A percentile compares a stretch with the other conserved stretches of the same genome.
These are phyloP conservation scores for Elaphurus davidianus DNA, from an alignment of 2,113 vertebrate genomes.

Conservation along the genomic window DNA sequence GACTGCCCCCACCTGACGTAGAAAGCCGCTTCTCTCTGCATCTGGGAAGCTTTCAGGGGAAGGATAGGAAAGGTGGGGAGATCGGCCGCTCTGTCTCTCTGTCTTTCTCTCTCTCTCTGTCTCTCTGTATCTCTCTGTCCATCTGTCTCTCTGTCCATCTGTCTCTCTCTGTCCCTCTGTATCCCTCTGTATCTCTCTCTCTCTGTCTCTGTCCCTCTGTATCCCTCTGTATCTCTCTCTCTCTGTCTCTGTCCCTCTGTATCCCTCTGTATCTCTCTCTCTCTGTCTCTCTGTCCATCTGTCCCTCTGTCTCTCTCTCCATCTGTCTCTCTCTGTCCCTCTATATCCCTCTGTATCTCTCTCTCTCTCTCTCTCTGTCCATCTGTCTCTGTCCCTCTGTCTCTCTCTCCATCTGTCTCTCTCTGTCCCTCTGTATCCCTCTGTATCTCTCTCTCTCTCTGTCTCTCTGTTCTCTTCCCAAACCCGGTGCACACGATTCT, in stretches of 20 bases:
- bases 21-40: fast-evolving
- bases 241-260: not conserved
- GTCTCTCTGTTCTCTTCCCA: not conserved
- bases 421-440: not conserved
- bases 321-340: too few relatives aligned
- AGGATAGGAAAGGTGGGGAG: not conserved
- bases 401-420: not conserved
- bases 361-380: not conserved
- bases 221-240: not conserved
- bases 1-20: fast-evolving
- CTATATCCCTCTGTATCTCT: not conserved
- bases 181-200: not conserved
- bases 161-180: not conserved
- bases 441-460: not conserved
- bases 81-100: not conserved
- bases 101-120: not conserved
- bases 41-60: not conserved
- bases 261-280: not conserved
- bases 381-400: not conserved
- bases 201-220: not conserved
- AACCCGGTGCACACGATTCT: fast-evolving
- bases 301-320: too few relatives aligned
- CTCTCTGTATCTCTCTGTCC: not conserved
- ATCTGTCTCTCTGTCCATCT: not conserved
- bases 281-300: too few relatives aligned